Conservation (phyloP, 2,888 invertebrate species). For the Tipula unca region DNA sequence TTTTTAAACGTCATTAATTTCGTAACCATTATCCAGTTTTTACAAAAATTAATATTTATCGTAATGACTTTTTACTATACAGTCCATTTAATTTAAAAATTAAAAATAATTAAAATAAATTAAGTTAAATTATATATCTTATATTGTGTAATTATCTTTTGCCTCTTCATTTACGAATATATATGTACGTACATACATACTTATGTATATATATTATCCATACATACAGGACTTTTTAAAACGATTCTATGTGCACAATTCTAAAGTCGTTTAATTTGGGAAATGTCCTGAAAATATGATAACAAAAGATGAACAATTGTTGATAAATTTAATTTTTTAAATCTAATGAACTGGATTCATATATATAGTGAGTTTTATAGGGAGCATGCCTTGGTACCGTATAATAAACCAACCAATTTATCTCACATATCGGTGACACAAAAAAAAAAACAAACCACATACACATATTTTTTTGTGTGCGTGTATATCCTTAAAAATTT, state of each 20-base stretch:
- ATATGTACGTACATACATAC: background rate
- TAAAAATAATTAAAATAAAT: conserved; percentile 4
- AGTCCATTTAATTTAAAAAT: conserved; percentile 8
- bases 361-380: background rate
- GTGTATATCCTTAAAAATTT: background rate
- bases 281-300: background rate
- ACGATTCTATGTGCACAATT: background rate
- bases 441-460: background rate
- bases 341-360: background rate
- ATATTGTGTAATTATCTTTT: conserved; percentile 3
- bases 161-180: background rate
- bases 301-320: background rate
- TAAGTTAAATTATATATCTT: background rate
- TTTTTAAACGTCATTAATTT: background rate
- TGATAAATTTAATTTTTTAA: background rate
- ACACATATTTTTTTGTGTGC: background rate
- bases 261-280: background rate
- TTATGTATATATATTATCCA: background rate
- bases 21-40: conserved; percentile 14
- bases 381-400: background rate
- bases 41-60: conserved; percentile 8
- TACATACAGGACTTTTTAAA: background rate
- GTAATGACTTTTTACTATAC: background rate
- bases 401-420: background rate
- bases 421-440: background rate